A percentile compares a stretch with the other conserved stretches of the same genome.
Conservation (phyloP, 2,888 invertebrate genomes). For the Aphelenchoides bicaudatus region DNA sequence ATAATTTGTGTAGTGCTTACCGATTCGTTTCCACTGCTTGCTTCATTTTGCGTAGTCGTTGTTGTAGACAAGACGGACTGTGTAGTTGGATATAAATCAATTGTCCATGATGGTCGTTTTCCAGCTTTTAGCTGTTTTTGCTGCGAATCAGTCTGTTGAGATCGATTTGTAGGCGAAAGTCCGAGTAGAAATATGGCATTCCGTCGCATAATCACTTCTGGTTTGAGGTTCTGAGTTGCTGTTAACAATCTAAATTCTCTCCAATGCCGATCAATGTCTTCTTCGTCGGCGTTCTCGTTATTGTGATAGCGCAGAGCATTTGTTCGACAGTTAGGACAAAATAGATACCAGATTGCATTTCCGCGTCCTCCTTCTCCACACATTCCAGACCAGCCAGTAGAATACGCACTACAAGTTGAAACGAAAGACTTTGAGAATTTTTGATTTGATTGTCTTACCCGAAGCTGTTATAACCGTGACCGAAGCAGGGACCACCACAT, state of each 20-base stretch:
- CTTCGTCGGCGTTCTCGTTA: not conserved
- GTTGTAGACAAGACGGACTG: not conserved
- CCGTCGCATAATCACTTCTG: constrained; percentile 71
- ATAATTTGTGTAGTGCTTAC: not conserved
- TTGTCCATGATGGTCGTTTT: constrained; percentile 18
- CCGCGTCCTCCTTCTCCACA: constrained; percentile 81
- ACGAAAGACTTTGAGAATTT: too few relatives aligned
- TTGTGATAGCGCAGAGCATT: not conserved
- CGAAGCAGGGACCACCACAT: constrained; percentile 78
- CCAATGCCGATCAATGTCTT: constrained; percentile 46
- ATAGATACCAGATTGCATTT: constrained; percentile 72
- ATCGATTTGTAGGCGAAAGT: constrained; percentile 62
- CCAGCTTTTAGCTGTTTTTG: too few relatives aligned
- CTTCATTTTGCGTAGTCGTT: too few relatives aligned
- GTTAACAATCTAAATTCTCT: constrained; percentile 44
- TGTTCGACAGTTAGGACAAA: constrained; percentile 80
- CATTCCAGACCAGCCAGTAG: constrained; percentile 81
- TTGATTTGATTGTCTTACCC: too few relatives aligned
- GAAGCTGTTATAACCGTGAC: constrained; percentile 90
- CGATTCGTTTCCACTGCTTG: too few relatives aligned
- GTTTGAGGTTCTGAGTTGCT: constrained; percentile 33
- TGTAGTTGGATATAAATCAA: constrained; percentile 25
- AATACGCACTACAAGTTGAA: constrained; percentile 79
- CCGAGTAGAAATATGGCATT: constrained; percentile 90
- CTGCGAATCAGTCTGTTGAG: too few relatives aligned